These are phyloP conservation scores for Himalopsyche phryganea DNA, from an alignment of 1,140 invertebrate species.

Conservation along the genomic window DNA sequence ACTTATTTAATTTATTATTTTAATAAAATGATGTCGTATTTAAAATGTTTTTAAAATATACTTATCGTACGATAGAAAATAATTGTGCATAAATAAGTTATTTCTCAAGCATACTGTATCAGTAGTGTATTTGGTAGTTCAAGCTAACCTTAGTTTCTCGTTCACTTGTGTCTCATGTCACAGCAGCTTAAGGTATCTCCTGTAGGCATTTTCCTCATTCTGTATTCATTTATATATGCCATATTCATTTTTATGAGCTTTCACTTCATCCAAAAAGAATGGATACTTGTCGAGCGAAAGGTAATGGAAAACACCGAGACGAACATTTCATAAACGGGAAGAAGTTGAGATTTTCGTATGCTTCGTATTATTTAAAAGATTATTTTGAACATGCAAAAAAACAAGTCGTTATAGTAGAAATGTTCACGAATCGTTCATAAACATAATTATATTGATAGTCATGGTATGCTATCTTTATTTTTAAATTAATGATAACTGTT, in stretches of 20 bases:
- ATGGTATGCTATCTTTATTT: too few relatives aligned
- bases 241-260: slow-evolving; percentile 28
- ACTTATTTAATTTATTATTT: too few relatives aligned
- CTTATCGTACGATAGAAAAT: too few relatives aligned
- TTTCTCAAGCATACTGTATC: too few relatives aligned
- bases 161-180: slow-evolving; percentile 6
- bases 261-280: slow-evolving; percentile 16
- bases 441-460: too few relatives aligned
- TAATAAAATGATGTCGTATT: too few relatives aligned
- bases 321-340: slow-evolving; percentile 12
- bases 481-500: too few relatives aligned
- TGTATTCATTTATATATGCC: slow-evolving; percentile 29
- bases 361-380: slow-evolving; percentile 2
- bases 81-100: too few relatives aligned
- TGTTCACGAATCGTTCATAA: too few relatives aligned
- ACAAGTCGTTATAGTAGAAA: too few relatives aligned
- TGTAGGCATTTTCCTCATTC: slow-evolving; percentile 25
- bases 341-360: background rate
- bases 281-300: slow-evolving; percentile 13
- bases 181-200: slow-evolving; percentile 19
- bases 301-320: slow-evolving; percentile 9
- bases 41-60: too few relatives aligned
- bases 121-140: background rate
- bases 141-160: too few relatives aligned
- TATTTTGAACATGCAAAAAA: background rate